A percentile compares a stretch with the other conserved stretches of the same genome.
These are phyloP conservation scores for Schizothorax lantsangensis DNA, from an alignment of 2,797 vertebrate species.

Conservation along the genomic window DNA sequence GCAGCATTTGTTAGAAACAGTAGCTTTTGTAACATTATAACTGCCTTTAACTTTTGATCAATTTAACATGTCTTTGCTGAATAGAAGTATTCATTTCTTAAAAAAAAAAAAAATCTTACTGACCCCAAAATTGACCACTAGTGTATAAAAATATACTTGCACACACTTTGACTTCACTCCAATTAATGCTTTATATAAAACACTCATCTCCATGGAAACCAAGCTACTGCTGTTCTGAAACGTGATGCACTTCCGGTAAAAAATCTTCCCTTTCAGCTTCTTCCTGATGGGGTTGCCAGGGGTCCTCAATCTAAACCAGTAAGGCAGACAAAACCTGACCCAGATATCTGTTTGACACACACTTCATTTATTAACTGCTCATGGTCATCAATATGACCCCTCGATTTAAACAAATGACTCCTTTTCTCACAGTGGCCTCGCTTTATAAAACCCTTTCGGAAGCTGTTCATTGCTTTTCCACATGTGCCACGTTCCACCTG, in stretches of 20 bases:
- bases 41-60: neutral
- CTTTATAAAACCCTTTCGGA: neutral
- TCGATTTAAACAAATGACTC: neutral
- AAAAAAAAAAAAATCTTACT: neutral
- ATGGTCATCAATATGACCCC: neutral
- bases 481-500: neutral
- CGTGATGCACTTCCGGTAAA: neutral
- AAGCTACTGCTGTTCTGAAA: neutral
- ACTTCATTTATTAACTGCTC: neutral
- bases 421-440: neutral
- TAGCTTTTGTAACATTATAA: neutral
- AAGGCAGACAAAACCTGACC: constrained; percentile 39
- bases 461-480: neutral
- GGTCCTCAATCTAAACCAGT: neutral
- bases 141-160: neutral
- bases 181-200: neutral
- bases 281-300: neutral
- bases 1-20: neutral
- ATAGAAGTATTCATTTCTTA: neutral
- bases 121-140: neutral
- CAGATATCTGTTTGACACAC: constrained; percentile 28
- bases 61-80: neutral
- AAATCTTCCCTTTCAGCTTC: neutral
- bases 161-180: neutral
- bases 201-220: constrained; percentile 32